Conservation (phyloP, 1,140 invertebrate genomes). For the Leptopilina clavipes region DNA sequence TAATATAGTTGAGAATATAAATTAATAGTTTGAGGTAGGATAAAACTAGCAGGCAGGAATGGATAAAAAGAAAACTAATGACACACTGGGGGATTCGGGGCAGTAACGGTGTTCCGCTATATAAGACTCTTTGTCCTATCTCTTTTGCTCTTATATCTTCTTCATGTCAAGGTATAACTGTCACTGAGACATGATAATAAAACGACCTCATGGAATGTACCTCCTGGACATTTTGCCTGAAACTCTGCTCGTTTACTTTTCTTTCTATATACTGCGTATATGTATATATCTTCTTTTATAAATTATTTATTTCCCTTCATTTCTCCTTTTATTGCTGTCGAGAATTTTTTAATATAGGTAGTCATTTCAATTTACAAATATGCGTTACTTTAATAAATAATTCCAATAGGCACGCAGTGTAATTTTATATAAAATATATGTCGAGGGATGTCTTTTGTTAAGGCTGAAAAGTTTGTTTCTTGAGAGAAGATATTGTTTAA, state of each 20-base stretch:
- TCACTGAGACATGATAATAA: conserved; percentile 48
- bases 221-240: conserved; percentile 30
- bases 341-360: not conserved
- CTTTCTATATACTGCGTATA: too few relatives aligned
- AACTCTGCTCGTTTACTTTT: not conserved
- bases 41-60: conserved; percentile 36
- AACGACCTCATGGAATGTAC: conserved; percentile 36
- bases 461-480: too few relatives aligned
- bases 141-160: not conserved
- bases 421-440: too few relatives aligned
- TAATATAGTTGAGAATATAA: not conserved
- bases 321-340: not conserved
- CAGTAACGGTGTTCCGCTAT: conserved; percentile 42
- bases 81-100: conserved; percentile 51
- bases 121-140: not conserved
- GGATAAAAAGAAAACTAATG: conserved; percentile 55
- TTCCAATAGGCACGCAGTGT: too few relatives aligned
- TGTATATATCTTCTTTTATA: not conserved
- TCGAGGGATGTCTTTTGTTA: too few relatives aligned
- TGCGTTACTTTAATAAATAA: too few relatives aligned
- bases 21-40: not conserved
- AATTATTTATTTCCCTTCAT: not conserved
- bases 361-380: too few relatives aligned
- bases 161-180: conserved; percentile 41
- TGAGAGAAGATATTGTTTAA: too few relatives aligned